Base-by-base conservation (phyloP, 1,140 invertebrate genomes). In the Zaprionus vittiger region DNA sequence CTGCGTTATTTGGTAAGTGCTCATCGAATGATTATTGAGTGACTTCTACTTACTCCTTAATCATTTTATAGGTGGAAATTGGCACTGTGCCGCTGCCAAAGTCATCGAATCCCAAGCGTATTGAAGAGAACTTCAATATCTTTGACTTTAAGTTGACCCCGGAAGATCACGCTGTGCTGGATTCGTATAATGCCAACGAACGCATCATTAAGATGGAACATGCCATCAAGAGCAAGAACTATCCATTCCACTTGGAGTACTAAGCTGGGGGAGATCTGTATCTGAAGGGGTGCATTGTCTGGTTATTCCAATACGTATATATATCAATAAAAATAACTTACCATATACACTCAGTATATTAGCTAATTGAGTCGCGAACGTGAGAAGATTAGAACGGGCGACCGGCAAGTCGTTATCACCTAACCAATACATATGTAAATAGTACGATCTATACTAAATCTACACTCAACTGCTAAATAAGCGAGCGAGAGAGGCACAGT, bases 1-100 rank as follows among this genome's bases (percentile, higher is more conserved):
- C 82, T 95, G 11, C 93, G 95, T 79, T 94, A 94, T 93, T 80
- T 96, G 92, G 96, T 96, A 92, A 92, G 93, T 71, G n/a, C 1
- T 9, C 4, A 4, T n/a, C 15, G 1, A 17, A 1, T 1, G 4
- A 55, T 12, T 14, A 0, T 20, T n/a, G 2, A 44, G 5, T 28
- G 61, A 34, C 5, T 31, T 34, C 26, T 3, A 17, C 31, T 31
- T 59, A 20, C 12, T 17, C 26, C 4, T n/a, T 57, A 20, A 26
- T 4, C 0, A 55, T 17, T 31, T 38, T 41, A 28, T 93, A 97
- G 95, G 90, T 97, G 63, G 96, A 98, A 83, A 94, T 96, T 60
- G 96, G 96, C 6, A 94, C 97, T 31, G 93, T 96, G 31, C 95
- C 97, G 0, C 96, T 98, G 80, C 97, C 97, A 2, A 98, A 98